Conservation (phyloP, 2,797 vertebrate genomes). For the Zenarchopterus dispar region DNA sequence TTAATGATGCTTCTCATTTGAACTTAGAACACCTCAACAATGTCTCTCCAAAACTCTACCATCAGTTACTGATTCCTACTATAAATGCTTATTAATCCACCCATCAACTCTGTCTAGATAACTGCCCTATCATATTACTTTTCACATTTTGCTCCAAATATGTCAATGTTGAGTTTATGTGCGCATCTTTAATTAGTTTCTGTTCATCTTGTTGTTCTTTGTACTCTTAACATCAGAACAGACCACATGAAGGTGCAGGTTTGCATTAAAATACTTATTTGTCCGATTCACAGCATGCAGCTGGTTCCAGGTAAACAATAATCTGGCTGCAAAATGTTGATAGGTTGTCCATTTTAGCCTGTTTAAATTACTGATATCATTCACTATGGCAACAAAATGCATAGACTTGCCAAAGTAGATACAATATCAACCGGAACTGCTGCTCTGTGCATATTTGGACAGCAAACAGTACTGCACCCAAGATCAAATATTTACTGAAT, state of each 20-base stretch:
- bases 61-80: too few species aligned
- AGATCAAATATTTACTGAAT: slow-evolving; percentile 79
- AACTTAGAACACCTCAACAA: too few species aligned
- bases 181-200: too few species aligned
- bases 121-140: not conserved
- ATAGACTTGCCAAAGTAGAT: slow-evolving; percentile 30
- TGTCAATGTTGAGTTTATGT: too few species aligned
- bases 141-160: not conserved
- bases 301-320: not conserved
- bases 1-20: too few species aligned
- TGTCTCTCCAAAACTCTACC: too few species aligned
- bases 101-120: not conserved
- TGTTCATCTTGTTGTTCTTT: too few species aligned
- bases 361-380: not conserved
- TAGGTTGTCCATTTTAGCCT: not conserved
- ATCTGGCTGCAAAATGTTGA: not conserved
- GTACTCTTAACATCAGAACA: too few species aligned
- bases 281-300: not conserved
- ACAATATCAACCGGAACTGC: slow-evolving; percentile 67
- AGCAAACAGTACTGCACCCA: slow-evolving; percentile 77
- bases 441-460: slow-evolving; percentile 66
- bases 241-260: too few species aligned
- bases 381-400: slow-evolving; percentile 4
- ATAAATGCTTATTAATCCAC: not conserved
- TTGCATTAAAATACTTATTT: too few species aligned